A percentile compares a stretch with the other conserved stretches of the same genome.
Evolutionary conservation across 1,140 invertebrate species (phyloP).

Genomic region (Drosophila ananassae): DNA sequence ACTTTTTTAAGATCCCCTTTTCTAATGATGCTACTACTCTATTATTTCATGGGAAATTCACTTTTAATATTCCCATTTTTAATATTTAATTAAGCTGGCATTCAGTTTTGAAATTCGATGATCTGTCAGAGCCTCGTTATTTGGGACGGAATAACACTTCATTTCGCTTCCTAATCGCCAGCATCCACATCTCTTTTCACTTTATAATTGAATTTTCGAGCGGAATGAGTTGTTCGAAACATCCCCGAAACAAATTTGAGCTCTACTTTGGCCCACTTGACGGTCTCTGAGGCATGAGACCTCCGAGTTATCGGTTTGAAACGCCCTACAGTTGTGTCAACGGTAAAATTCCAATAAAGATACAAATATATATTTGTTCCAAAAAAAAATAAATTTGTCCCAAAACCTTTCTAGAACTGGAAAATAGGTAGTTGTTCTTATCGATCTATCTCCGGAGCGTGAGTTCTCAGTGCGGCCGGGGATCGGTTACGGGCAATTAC

Average conservation of each 20-base stretch:
- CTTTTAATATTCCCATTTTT: conserved; percentile 17
- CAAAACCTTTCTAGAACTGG: conserved; percentile 4
- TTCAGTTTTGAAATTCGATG: conserved; percentile 25
- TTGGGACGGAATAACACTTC: conserved; percentile 13
- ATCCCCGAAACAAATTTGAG: conserved; percentile 40
- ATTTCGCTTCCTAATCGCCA: conserved; percentile 1
- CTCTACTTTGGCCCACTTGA: conserved; percentile 13
- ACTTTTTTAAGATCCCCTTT: not conserved
- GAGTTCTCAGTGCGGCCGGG: conserved; percentile 43
- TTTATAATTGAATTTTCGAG: conserved; percentile 31
- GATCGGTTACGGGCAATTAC: conserved; percentile 77
- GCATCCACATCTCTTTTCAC: not conserved
- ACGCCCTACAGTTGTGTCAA: conserved; percentile 60
- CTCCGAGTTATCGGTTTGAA: conserved; percentile 22
- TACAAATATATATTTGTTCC: conserved; percentile 19
- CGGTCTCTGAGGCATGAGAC: not conserved
- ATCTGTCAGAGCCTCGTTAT: conserved; percentile 47
- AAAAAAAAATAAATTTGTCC: not conserved
- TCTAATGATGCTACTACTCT: conserved; percentile 3
- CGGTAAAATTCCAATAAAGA: conserved; percentile 38
- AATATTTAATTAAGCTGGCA: conserved; percentile 18
- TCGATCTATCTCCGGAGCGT: conserved; percentile 47
- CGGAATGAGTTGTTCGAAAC: conserved; percentile 29
- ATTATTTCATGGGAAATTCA: conserved; percentile 41
- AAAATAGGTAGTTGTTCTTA: conserved; percentile 28